A percentile compares a stretch with the other conserved stretches of the same genome.
Evolutionary conservation across 2,888 invertebrate species (phyloP).

Genomic region (Flabesymbios commensalis): DNA sequence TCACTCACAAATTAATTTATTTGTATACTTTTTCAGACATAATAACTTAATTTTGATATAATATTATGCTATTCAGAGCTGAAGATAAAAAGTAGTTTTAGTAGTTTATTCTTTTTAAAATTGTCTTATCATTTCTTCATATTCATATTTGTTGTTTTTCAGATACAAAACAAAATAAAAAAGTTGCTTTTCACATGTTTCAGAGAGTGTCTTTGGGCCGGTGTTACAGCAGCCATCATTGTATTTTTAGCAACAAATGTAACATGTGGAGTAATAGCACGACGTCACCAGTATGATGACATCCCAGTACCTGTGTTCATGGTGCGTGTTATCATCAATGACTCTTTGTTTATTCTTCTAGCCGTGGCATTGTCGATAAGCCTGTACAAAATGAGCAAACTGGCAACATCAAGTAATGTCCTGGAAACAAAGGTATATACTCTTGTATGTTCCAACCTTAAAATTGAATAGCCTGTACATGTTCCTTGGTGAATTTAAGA

Average conservation of each 20-base stretch:
- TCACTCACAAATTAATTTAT: too few relatives aligned
- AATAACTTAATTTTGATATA: too few relatives aligned
- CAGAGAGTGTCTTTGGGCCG: constrained; percentile 43
- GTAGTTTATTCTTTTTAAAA: too few relatives aligned
- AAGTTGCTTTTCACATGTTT: constrained; percentile 16
- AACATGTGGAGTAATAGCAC: constrained; percentile 43
- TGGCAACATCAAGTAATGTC: constrained; percentile 51
- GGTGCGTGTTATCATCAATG: constrained; percentile 53
- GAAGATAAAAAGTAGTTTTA: too few relatives aligned
- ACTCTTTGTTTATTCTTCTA: constrained; percentile 51
- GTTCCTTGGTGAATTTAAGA: too few relatives aligned
- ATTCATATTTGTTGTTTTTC: too few relatives aligned
- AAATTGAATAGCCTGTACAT: too few relatives aligned
- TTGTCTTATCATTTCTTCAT: too few relatives aligned
- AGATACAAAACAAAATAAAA: too few relatives aligned
- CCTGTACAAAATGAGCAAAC: constrained; percentile 54
- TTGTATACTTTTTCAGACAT: too few relatives aligned
- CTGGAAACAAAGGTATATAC: constrained; percentile 55
- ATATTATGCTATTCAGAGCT: too few relatives aligned
- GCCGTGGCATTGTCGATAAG: constrained; percentile 49
- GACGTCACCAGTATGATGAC: constrained; percentile 35
- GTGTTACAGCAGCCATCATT: constrained; percentile 41
- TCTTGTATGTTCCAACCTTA: not conserved
- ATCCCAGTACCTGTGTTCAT: constrained; percentile 44
- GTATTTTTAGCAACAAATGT: constrained; percentile 53